Evolutionary conservation across 1,140 invertebrate genomes (phyloP).

Genomic region (Phenacoccus solenopsis): DNA sequence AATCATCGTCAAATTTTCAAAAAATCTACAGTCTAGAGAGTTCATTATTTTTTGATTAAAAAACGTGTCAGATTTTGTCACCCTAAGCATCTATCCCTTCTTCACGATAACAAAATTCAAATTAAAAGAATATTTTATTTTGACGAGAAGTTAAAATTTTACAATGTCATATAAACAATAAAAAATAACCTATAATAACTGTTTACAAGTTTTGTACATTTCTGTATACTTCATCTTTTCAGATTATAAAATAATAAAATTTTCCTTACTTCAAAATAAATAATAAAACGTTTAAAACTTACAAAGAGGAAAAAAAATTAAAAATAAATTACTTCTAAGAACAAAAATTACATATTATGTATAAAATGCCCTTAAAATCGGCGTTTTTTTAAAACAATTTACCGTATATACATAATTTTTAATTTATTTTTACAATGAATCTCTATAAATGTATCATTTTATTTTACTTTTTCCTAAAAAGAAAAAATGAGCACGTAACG

Average conservation of each 20-base stretch:
- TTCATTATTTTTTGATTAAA: no score
- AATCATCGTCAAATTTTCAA: no score
- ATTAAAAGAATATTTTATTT: slow-evolving; percentile 8
- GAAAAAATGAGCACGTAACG: not conserved
- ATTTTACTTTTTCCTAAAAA: no score
- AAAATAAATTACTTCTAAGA: slow-evolving; percentile 17
- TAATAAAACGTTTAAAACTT: slow-evolving; percentile 16
- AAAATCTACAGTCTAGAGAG: no score
- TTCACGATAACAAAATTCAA: no score
- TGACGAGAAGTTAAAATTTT: slow-evolving; percentile 15
- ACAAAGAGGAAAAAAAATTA: not conserved
- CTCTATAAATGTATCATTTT: not conserved
- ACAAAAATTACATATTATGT: not conserved
- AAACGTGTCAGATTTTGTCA: no score
- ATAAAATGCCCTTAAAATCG: not conserved
- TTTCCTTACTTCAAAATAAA: not conserved
- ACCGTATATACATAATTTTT: not conserved
- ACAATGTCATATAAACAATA: slow-evolving; percentile 5
- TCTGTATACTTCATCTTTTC: slow-evolving; percentile 6
- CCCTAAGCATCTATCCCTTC: no score
- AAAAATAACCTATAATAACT: slow-evolving; percentile 8
- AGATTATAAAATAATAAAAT: slow-evolving; percentile 13
- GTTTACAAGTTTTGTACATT: slow-evolving; percentile 13
- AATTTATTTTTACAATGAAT: not conserved
- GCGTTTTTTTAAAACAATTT: not conserved